These are phyloP conservation scores for Pherbina coryleti DNA, from an alignment of 2,888 invertebrate species.

Conservation along the genomic window DNA sequence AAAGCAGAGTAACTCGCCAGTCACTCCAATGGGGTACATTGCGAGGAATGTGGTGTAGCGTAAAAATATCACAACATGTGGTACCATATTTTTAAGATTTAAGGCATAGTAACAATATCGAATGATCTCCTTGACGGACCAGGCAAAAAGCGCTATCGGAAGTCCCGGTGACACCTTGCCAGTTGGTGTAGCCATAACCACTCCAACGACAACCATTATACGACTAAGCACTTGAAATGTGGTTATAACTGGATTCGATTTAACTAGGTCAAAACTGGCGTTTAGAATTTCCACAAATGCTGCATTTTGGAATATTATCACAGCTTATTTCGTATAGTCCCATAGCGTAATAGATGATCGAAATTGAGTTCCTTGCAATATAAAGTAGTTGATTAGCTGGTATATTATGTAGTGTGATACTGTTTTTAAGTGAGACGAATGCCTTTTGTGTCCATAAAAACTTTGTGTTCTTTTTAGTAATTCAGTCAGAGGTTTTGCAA, in stretches of 20 bases:
- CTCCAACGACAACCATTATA: conserved; percentile 88
- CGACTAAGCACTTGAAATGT: conserved; percentile 90
- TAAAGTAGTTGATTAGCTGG: conserved; percentile 74
- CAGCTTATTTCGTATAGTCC: conserved; percentile 79
- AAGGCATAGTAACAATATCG: conserved; percentile 92
- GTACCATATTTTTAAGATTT: conserved; percentile 81
- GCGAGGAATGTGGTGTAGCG: conserved; percentile 93
- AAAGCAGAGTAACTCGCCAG: conserved; percentile 94
- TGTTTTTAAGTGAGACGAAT: too few relatives aligned
- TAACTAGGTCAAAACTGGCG: conserved; percentile 83
- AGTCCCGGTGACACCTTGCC: conserved; percentile 84
- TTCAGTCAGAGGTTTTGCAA: too few relatives aligned
- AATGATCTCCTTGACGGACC: conserved; percentile 95
- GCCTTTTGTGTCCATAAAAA: too few relatives aligned
- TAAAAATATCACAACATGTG: conserved; percentile 82
- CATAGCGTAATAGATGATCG: conserved; percentile 73
- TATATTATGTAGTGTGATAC: conserved; percentile 78
- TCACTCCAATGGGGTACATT: conserved; percentile 94
- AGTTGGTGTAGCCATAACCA: conserved; percentile 80
- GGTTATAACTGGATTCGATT: conserved; percentile 86
- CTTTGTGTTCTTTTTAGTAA: too few relatives aligned
- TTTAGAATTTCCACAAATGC: conserved; percentile 92
- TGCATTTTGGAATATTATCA: conserved; percentile 94
- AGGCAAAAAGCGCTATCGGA: conserved; percentile 86
- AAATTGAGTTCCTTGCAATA: conserved; percentile 70